Conservation (phyloP, 2,888 invertebrate genomes). For the Incurvaria masculella region DNA sequence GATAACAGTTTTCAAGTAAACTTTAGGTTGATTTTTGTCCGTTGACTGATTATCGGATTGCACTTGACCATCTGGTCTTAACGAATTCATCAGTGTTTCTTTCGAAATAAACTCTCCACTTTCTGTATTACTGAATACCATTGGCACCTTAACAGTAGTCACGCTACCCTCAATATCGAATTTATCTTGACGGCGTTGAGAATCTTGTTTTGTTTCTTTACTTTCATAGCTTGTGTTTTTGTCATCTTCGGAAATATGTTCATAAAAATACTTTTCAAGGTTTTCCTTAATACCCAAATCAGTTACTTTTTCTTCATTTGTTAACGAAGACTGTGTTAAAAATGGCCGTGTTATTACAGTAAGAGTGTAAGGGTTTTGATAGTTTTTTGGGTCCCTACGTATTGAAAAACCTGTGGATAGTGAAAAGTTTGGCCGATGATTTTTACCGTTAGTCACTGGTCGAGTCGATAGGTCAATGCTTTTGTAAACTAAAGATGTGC, state of each 20-base stretch:
- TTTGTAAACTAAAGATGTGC: background rate
- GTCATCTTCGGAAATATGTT: conserved; percentile 13
- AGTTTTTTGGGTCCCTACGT: conserved; percentile 37
- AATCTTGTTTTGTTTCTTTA: conserved; percentile 14
- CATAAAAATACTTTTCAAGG: conserved; percentile 7
- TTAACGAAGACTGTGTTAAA: conserved; percentile 8
- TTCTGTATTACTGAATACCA: too few species aligned
- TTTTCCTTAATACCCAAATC: background rate
- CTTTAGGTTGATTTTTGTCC: conserved; percentile 25
- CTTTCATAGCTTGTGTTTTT: conserved; percentile 18
- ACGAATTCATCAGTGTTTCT: too few species aligned
- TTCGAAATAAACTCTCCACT: too few species aligned
- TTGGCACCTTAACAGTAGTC: too few species aligned
- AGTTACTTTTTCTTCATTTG: conserved; percentile 8
- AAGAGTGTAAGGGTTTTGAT: conserved; percentile 43
- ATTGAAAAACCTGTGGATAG: conserved; percentile 51
- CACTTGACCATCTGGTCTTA: too few species aligned
- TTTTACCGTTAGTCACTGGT: conserved; percentile 34
- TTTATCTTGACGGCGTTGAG: conserved; percentile 17
- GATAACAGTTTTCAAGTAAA: conserved; percentile 34
- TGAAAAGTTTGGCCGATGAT: conserved; percentile 25
- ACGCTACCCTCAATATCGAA: too few species aligned
- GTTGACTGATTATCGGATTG: conserved; percentile 17
- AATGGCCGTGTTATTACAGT: conserved; percentile 41
- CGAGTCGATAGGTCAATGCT: conserved; percentile 32